These are phyloP conservation scores for Nephotettix cincticeps DNA, from an alignment of 1,140 invertebrate species.

Conservation along the genomic window DNA sequence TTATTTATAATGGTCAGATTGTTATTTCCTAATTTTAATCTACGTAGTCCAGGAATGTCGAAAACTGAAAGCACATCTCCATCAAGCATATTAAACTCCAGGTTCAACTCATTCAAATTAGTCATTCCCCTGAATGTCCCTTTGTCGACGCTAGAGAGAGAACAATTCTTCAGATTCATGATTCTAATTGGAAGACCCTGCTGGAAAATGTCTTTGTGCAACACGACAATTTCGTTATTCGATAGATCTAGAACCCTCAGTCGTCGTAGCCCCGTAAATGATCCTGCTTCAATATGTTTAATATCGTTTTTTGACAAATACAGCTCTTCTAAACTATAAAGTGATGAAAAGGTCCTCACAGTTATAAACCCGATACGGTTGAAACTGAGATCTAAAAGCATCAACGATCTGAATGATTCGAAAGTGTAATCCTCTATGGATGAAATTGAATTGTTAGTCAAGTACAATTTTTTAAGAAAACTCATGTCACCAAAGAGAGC, in stretches of 20 bases:
- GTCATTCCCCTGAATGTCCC: conserved; percentile 62
- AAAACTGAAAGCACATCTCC: conserved; percentile 62
- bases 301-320: conserved; percentile 60
- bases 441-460: conserved; percentile 78
- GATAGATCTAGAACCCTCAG: conserved; percentile 61
- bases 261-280: conserved; percentile 58
- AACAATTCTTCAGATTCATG: conserved; percentile 52
- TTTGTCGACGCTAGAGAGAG: conserved; percentile 58
- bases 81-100: conserved; percentile 69
- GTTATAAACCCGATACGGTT: conserved; percentile 66
- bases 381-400: conserved; percentile 73
- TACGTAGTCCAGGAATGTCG: conserved; percentile 68
- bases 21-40: conserved; percentile 69
- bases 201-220: conserved; percentile 16
- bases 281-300: conserved; percentile 54
- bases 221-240: conserved; percentile 54
- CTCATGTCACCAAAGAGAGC: conserved; percentile 71
- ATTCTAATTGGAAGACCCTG: conserved; percentile 6
- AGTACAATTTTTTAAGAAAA: conserved; percentile 71
- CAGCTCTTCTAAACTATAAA: conserved; percentile 65
- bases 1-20: conserved; percentile 64
- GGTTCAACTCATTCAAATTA: conserved; percentile 65
- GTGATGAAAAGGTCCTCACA: conserved; percentile 61
- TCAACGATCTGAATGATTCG: conserved; percentile 66
- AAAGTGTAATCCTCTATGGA: conserved; percentile 78